Conservation (phyloP, 2,113 vertebrate genomes). For the Mormyrus iriodes region DNA sequence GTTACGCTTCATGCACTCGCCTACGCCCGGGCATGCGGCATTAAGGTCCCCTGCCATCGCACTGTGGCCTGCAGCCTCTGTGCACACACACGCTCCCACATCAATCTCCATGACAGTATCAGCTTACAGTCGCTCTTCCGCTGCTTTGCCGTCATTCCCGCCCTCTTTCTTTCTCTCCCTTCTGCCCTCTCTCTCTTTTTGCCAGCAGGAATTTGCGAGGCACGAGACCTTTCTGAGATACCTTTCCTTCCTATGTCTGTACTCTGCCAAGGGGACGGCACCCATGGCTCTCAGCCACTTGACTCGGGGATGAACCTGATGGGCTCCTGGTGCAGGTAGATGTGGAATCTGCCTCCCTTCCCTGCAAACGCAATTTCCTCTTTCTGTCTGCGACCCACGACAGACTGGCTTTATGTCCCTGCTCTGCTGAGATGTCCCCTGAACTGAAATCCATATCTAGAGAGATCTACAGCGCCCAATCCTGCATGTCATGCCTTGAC, state of each 20-base stretch:
- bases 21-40: neutral
- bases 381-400: neutral
- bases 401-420: neutral
- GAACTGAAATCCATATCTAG: neutral
- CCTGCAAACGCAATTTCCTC: neutral
- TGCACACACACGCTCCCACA: neutral
- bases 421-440: neutral
- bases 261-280: neutral
- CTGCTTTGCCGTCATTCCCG: neutral
- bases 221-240: neutral
- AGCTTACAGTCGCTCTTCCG: neutral
- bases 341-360: neutral
- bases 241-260: too few relatives aligned
- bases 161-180: neutral
- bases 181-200: neutral
- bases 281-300: neutral
- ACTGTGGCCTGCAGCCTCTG: neutral
- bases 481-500: neutral
- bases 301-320: neutral
- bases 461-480: neutral
- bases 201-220: neutral
- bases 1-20: neutral
- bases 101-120: slow-evolving; percentile 6
- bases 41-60: neutral
- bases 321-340: neutral